Percentiles rank a stretch among this genome's conserved stretches.
These are phyloP conservation scores for Diloba caeruleocephala DNA, from an alignment of 2,888 invertebrate species.

Conservation along the genomic window DNA sequence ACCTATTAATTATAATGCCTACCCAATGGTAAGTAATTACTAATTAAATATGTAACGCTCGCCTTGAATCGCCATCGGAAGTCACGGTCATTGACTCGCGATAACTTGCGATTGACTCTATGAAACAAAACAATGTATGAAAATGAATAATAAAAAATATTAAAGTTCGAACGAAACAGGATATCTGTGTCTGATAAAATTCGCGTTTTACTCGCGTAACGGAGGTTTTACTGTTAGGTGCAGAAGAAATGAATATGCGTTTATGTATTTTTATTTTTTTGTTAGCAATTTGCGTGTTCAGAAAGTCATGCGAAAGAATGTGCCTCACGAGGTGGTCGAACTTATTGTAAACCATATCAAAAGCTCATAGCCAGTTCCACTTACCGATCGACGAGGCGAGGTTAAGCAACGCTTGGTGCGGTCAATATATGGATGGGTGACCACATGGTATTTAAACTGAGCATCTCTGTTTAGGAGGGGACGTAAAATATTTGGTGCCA, in stretches of 20 bases:
- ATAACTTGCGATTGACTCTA: slow-evolving; percentile 52
- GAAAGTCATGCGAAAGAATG: slow-evolving; percentile 5
- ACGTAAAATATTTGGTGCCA: too few species aligned
- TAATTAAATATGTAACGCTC: slow-evolving; percentile 47
- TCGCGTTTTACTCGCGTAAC: too few species aligned
- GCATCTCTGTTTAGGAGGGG: too few species aligned
- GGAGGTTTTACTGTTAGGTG: slow-evolving; percentile 25
- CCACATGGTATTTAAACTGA: too few species aligned
- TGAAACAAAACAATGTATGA: slow-evolving; percentile 13
- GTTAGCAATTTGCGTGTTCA: slow-evolving; percentile 11
- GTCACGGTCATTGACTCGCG: slow-evolving; percentile 67
- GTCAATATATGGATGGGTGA: too few species aligned
- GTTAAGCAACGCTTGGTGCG: too few species aligned
- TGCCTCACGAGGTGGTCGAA: slow-evolving; percentile 4
- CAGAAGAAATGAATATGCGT: slow-evolving; percentile 12
- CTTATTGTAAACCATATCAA: not conserved
- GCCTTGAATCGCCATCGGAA: slow-evolving; percentile 60
- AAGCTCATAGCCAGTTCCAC: too few species aligned
- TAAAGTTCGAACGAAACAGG: slow-evolving; percentile 7
- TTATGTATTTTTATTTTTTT: slow-evolving; percentile 7
- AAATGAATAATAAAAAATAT: not conserved
- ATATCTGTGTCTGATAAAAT: not conserved
- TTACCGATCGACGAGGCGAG: too few species aligned
- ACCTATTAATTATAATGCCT: slow-evolving; percentile 11
- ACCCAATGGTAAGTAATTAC: slow-evolving; percentile 27